Evolutionary conservation across 1,140 invertebrate species (phyloP).

Genomic region (Bombus soroeensis): DNA sequence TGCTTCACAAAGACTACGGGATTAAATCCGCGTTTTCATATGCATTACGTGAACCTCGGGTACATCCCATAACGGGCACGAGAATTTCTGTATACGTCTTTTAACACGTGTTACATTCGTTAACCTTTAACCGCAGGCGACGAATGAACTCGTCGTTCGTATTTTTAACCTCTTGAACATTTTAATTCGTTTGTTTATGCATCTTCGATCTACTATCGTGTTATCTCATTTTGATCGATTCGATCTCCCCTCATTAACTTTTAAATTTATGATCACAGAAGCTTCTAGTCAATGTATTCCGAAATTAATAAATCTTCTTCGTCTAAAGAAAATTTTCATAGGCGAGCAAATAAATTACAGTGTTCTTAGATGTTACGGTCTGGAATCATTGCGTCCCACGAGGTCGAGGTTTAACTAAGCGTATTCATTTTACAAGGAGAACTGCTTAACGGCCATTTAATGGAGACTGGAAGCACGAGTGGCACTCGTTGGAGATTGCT

Average conservation of each 20-base stretch:
- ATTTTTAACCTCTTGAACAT: too few relatives aligned
- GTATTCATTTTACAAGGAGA: slow-evolving; percentile 52
- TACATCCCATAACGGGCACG: background rate
- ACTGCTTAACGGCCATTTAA: slow-evolving; percentile 47
- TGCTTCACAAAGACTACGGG: background rate
- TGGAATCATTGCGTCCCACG: slow-evolving; percentile 40
- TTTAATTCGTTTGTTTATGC: too few relatives aligned
- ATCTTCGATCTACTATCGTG: too few relatives aligned
- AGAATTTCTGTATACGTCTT: background rate
- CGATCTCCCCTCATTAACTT: too few relatives aligned
- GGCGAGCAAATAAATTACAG: slow-evolving; percentile 40
- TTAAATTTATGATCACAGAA: too few relatives aligned
- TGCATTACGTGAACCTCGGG: background rate
- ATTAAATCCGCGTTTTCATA: background rate
- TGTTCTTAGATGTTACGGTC: slow-evolving; percentile 22
- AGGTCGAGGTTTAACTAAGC: slow-evolving; percentile 26
- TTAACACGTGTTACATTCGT: too few relatives aligned
- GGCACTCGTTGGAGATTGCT: slow-evolving; percentile 24
- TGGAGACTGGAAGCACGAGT: slow-evolving; percentile 33
- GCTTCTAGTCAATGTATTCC: too few relatives aligned
- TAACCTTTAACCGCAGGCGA: background rate
- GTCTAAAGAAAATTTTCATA: background rate
- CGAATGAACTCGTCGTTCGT: background rate
- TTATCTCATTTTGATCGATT: too few relatives aligned
- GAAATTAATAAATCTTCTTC: background rate